Evolutionary conservation across 2,888 invertebrate species (phyloP), one percentile per base, ranked within the genome.

Genomic region (Ectropis crepuscularia): DNA sequence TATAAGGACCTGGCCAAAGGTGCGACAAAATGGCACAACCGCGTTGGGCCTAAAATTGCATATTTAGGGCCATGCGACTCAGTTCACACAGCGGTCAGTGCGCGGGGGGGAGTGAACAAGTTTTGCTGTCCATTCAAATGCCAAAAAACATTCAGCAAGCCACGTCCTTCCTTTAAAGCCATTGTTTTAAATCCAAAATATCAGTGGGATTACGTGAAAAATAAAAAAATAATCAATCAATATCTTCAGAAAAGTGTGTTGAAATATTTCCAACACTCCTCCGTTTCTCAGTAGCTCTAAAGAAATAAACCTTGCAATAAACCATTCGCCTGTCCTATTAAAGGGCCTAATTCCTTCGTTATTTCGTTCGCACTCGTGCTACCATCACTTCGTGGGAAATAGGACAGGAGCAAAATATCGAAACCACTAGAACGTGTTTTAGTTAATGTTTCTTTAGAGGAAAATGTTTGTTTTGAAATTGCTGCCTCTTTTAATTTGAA

Each of bases 251-350:
- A 42, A 41, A 28, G 41, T 16, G 41, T 16, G 6, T 6, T 28
- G 16, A 51, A 9, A 16, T 51, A 50, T 12, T 39, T 8, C 6
- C 12, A 42, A 43, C 11, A 16, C 51, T 42, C 12, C 46, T 36
- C 55, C 16, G 16, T 10, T n/a, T 28, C 46, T 16, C 53, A 47
- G 51, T 53, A 41, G 36, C 57, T 57, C 9, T 38, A 48, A 55
- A 38, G 55, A 57, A 37, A 59, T 59, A 64, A 64, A 64, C 57
- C 46, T 55, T 46, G 51, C 64, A 16, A 64, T 64, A 60, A 64
- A 60, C 55, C 59, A 64, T 60, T 63, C 58, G 53, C 42, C 53
- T 64, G 60, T 60, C 64, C 60, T 64, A 64, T 64, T 64, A 60
- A 63, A 64, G 47, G n/a, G 48, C 60, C 60, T 64, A 60, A 64